Base-by-base conservation (phyloP, 2,113 vertebrate genomes). In the Heptranchias perlo region DNA sequence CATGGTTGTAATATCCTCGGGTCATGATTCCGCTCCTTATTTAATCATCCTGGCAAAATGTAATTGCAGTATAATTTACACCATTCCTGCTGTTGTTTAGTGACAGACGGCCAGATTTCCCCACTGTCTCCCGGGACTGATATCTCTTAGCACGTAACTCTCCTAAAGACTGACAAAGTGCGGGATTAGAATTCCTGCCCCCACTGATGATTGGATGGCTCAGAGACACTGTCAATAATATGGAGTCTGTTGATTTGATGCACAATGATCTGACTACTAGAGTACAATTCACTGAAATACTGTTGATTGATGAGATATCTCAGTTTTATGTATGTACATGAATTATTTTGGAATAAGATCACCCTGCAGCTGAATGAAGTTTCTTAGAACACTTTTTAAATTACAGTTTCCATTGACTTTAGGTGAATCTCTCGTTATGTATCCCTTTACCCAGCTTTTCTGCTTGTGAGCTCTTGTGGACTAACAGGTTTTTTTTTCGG, bases 31-130 rank as follows among this genome's bases (percentile, higher is more conserved):
- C 92, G 39, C n/a, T 67, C 28, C 94, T 69, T 23, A 58, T 49
- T 95, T 69, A 95, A 35, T 69, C 94, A 95, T 67, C 13, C 47
- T 49, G 64, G 44, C 89, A 93, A 93, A 69, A 95, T 95, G 44
- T 67, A 69, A 95, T 95, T 95, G 65, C 44, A 95, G 73, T 73
- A 49, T 95, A 95, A 95, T 95, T 95, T 95, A 95, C 65, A 52
- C 47, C 47, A 62, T 52, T 95, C 65, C 47, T 69, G 44, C 64
- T 95, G 65, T 91, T 91, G 87, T 95, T 69, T 35, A 69, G 65
- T 31, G 47, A 69, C 62, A 95, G 93, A 49, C 25, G 13, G 94
- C 25, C 47, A 73, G 11, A 52, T 49, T 95, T 95, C 94, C 47
- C 13, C 25, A 52, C 65, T 73, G 44, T 73, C 94, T 95, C 94